Evolutionary conservation across 2,113 vertebrate species (phyloP), one percentile per base, ranked within the genome.

Genomic region (Lates calcarifer): DNA sequence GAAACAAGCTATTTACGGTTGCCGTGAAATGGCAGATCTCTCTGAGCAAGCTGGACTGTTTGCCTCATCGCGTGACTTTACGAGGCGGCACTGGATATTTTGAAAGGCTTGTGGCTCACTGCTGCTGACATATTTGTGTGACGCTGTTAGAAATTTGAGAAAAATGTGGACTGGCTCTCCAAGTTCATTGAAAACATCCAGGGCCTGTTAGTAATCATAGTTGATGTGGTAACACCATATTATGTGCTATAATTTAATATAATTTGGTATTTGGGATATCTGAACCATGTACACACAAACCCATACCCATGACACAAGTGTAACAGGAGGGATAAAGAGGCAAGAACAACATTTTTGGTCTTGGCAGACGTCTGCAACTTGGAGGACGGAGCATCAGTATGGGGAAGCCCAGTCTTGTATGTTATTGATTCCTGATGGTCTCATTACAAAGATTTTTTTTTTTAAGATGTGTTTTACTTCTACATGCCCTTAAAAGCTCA

Each of bases 141-240:
- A 89, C 70, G 80, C 85, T 56, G 75, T 81, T 89, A 71, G 87
- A 91, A 86, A 90, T 79, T 70, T n/a, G 73, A 87, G 77, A 88
- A 83, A 87, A 87, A 90, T 81, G 82, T 71, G 26, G 63, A 74
- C 39, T 41, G 41, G 57, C 79, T 82, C 62, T 87, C 88, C 83
- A 62, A 81, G 82, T 72, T 81, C 71, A 89, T 87, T 82, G 88
- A 90, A 91, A 93, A 89, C 87, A 90, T 92, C 85, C 87, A 84
- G 77, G 39, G 90, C 74, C 90, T 92, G 91, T 84, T 91, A 79
- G 77, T 76, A 83, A 88, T 94, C 89, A 88, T 0, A 12, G 88
- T 47, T 62, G 67, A 81, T 83, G 84, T 84, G 76, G 85, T 89
- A 75, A 92, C 80, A 57, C 33, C 20, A 39, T 43, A 76, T 87